Conservation (phyloP, 2,113 vertebrate species). For the Potamarius usumacintae region DNA sequence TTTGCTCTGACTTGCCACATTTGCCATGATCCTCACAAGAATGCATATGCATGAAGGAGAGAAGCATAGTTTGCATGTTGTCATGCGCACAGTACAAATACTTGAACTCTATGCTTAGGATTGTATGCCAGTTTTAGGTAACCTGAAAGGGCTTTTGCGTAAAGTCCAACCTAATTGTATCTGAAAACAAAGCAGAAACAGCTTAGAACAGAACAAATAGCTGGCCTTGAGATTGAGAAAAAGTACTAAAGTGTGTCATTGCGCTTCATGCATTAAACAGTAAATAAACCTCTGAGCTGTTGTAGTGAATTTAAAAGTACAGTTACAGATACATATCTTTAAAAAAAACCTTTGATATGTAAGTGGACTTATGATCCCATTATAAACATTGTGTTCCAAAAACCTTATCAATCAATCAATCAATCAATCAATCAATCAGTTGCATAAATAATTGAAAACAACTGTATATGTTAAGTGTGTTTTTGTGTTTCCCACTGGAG, state of each 20-base stretch:
- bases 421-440: not conserved
- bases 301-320: not conserved
- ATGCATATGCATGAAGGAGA: not conserved
- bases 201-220: not conserved
- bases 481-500: conserved; percentile 12
- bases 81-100: not conserved
- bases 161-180: not conserved
- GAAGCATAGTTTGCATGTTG: not conserved
- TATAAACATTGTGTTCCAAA: not conserved
- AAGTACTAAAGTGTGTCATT: not conserved
- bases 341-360: not conserved
- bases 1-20: not conserved
- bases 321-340: too few species aligned
- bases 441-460: not conserved
- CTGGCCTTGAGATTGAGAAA: not conserved
- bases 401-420: not conserved
- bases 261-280: not conserved
- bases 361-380: not conserved
- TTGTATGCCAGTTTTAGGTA: not conserved
- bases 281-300: not conserved
- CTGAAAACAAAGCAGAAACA: not conserved
- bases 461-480: not conserved
- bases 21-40: not conserved
- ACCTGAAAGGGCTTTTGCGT: not conserved
- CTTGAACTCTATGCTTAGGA: not conserved